Percentiles rank a stretch among this genome's conserved stretches.
Evolutionary conservation across 2,797 vertebrate genomes (phyloP).

Genomic region (Pempheris klunzingeri): DNA sequence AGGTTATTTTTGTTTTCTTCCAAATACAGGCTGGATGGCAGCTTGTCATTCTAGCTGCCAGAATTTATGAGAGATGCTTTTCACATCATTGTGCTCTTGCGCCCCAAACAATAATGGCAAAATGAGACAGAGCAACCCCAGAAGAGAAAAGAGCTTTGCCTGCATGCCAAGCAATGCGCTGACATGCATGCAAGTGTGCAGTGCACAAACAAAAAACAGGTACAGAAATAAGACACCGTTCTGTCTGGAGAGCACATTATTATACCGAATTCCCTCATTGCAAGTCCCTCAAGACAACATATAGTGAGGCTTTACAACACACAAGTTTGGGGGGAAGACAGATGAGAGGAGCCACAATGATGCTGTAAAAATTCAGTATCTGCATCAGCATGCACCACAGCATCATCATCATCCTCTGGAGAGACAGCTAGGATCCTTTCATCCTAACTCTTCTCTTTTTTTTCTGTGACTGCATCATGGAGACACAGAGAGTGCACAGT

Average conservation of each 20-base stretch:
- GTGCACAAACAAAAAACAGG: conserved; percentile 8
- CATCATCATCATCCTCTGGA: conserved; percentile 66
- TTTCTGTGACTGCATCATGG: conserved; percentile 53
- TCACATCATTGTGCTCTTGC: conserved; percentile 52
- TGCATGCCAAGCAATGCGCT: conserved; percentile 31
- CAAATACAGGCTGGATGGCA: conserved; percentile 45
- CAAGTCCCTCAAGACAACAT: conserved; percentile 40
- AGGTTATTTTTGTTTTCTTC: conserved; percentile 61
- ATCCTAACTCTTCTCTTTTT: conserved; percentile 47
- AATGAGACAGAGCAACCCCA: conserved; percentile 52
- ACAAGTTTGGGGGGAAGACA: too few relatives aligned
- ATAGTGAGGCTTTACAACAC: conserved; percentile 27
- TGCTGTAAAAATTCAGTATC: conserved; percentile 56
- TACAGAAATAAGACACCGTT: background rate
- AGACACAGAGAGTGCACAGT: conserved; percentile 41
- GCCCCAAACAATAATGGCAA: conserved; percentile 71
- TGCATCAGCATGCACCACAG: conserved; percentile 73
- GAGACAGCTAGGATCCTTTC: conserved; percentile 67
- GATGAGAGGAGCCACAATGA: conserved; percentile 28
- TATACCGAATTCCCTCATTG: conserved; percentile 23
- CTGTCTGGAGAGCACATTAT: conserved; percentile 2
- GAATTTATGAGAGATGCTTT: conserved; percentile 58
- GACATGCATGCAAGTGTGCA: conserved; percentile 30
- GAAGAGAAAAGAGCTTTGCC: conserved; percentile 35
- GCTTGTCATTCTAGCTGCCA: conserved; percentile 57